Percentiles rank a stretch among this genome's conserved stretches.
phyloP scores from a whole-genome alignment of 2,797 vertebrate species.

The Cottoperca gobio region DNA sequence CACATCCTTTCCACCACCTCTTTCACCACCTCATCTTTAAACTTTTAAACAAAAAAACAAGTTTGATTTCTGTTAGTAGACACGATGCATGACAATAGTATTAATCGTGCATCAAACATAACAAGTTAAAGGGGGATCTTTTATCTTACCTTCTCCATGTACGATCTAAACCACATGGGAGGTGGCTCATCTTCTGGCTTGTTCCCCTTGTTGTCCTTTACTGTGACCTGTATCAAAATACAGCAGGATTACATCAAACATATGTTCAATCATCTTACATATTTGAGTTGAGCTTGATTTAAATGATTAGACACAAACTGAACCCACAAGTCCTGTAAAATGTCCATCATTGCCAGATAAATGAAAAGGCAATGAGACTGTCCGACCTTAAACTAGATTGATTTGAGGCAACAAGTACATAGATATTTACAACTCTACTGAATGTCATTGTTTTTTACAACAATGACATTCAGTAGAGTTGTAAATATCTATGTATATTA shows the following conservation, averaged over 20 bases:
- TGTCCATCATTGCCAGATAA: neutral
- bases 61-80: neutral
- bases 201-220: constrained; percentile 82
- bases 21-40: constrained; percentile 95
- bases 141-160: constrained; percentile 91
- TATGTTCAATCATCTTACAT: neutral
- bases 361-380: neutral
- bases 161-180: constrained; percentile 95
- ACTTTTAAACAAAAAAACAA: constrained; percentile 78
- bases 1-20: constrained; percentile 97
- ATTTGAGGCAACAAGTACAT: too few species aligned
- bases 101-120: neutral
- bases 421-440: too few species aligned
- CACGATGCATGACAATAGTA: neutral
- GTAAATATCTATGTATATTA: too few species aligned
- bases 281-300: neutral
- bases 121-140: neutral
- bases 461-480: too few species aligned
- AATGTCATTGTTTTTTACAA: too few species aligned
- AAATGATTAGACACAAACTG: neutral
- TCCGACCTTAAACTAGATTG: neutral
- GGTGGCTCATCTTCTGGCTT: constrained; percentile 87
- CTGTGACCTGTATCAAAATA: constrained; percentile 68
- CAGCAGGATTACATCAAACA: constrained; percentile 9
- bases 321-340: neutral